Conservation (phyloP, 1,140 invertebrate species). For the Ylistrum balloti region DNA sequence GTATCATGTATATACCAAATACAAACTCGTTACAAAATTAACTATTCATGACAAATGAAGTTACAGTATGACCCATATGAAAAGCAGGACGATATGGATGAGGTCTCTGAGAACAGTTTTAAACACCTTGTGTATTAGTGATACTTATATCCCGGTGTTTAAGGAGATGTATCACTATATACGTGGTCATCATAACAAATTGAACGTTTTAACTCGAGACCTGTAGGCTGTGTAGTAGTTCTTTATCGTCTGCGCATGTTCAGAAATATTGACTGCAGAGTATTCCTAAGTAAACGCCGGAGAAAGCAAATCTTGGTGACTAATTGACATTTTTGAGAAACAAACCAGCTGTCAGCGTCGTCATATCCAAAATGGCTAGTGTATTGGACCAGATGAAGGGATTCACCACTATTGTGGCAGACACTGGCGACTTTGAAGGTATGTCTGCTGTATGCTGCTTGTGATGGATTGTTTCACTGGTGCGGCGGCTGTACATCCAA, state of each 20-base stretch:
- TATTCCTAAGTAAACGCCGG: not conserved
- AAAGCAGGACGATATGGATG: too few relatives aligned
- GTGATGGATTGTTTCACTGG: not conserved
- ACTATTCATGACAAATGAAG: too few relatives aligned
- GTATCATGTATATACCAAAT: too few relatives aligned
- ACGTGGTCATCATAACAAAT: not conserved
- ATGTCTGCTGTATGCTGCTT: not conserved
- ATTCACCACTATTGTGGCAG: not conserved
- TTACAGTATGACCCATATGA: too few relatives aligned
- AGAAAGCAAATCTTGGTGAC: not conserved
- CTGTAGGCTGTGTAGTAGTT: not conserved
- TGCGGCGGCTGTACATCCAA: not conserved
- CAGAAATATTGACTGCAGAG: not conserved
- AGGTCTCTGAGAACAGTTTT: not conserved
- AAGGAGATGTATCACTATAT: not conserved
- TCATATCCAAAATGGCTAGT: not conserved
- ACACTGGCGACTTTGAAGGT: constrained; percentile 12
- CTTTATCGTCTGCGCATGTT: not conserved
- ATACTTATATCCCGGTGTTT: not conserved
- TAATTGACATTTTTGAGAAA: not conserved
- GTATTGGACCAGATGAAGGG: not conserved
- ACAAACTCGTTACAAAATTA: too few relatives aligned
- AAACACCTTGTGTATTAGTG: not conserved
- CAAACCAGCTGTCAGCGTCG: not conserved
- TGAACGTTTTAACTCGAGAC: not conserved